Evolutionary conservation across 1,140 invertebrate genomes (phyloP).

Genomic region (Microplitis demolitor): DNA sequence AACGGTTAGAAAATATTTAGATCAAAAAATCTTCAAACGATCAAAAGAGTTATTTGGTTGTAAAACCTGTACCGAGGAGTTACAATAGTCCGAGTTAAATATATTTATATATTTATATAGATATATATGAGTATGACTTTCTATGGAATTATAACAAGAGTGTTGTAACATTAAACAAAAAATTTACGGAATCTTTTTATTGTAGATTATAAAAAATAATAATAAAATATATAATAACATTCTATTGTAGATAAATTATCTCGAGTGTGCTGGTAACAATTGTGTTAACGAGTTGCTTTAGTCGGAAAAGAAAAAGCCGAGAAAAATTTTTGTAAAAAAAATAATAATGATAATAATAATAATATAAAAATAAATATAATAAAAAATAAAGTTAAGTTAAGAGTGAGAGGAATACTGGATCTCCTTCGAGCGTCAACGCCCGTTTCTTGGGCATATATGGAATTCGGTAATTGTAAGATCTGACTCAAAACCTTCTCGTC

Average conservation of each 20-base stretch:
- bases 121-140: slow-evolving; percentile 1
- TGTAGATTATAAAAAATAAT: neutral
- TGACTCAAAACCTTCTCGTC: neutral
- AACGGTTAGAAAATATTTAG: slow-evolving; percentile 16
- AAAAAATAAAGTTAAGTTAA: neutral
- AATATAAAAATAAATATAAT: too few species aligned
- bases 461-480: slow-evolving; percentile 3
- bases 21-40: slow-evolving; percentile 11
- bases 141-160: slow-evolving; percentile 10
- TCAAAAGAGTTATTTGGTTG: slow-evolving; percentile 11
- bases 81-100: neutral
- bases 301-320: neutral
- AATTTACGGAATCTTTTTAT: neutral
- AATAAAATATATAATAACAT: neutral
- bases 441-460: slow-evolving; percentile 1
- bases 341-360: too few species aligned
- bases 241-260: too few species aligned
- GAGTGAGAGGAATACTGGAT: slow-evolving; percentile 6
- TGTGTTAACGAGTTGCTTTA: neutral
- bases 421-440: neutral
- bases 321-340: neutral
- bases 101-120: too few species aligned
- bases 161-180: slow-evolving; percentile 7
- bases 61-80: neutral
- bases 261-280: neutral